Evolutionary conservation across 2,888 invertebrate genomes (phyloP), one percentile per base, ranked within the genome.

Genomic region (Microplitis manilae): DNA sequence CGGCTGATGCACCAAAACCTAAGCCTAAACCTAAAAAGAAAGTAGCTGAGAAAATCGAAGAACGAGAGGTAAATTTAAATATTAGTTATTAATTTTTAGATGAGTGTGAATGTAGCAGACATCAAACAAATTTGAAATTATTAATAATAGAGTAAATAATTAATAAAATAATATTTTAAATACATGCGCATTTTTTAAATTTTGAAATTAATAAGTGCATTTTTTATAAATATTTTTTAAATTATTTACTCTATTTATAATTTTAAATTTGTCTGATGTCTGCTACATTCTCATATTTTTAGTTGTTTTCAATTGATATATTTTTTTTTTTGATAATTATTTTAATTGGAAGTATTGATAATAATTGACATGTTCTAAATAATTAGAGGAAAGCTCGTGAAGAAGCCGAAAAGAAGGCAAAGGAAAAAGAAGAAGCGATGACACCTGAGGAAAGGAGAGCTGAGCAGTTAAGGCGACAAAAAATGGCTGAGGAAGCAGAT

Each of bases 401-500:
- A 86, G 94, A 94, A 86, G 92, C 93, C 30, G 94, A 94, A 83
- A 91, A 90, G 78, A 89, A 92, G 78, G 92, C 91, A 77, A 93
- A 93, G 83, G 93, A 93, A 84, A 92, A 92, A 79, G 91, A 92
- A 75, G 94, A 93, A 81, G 92, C 92, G 40, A 87, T 96, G 87
- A 94, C 96, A 8, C 94, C 95, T 0, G 96, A 96, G 91, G 94
- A 97, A 88, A 93, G 92, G 87, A 86, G 93, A 71, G 94, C 94
- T 4, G 95, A 96, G 87, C 95, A 96, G 88, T 90, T 96, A 75
- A 93, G 94, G 70, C 91, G 93, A 81, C 95, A 97, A 89, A 95
- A 96, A 91, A 90, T 96, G 72, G 95, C 96, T 88, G 96, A 96
- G 90, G 97, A 97, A 89, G 94, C 96, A 0, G 98, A 98, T 89